These are phyloP conservation scores for Cryptocheilus praepositus DNA, from an alignment of 2,888 invertebrate genomes.

Conservation along the genomic window DNA sequence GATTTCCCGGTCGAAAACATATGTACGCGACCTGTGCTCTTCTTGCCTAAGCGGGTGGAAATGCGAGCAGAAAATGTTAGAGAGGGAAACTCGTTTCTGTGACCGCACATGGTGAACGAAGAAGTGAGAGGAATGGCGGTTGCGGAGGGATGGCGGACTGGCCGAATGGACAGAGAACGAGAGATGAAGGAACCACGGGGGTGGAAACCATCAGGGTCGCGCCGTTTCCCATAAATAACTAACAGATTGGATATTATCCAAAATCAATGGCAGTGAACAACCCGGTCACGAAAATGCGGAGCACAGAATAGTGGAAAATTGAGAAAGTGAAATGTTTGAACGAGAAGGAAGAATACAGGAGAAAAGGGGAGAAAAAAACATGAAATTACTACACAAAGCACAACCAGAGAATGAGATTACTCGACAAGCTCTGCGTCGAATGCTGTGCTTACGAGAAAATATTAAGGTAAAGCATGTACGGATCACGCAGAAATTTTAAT, in stretches of 20 bases:
- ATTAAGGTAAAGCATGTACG: too few species aligned
- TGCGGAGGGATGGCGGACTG: neutral
- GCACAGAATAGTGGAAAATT: too few species aligned
- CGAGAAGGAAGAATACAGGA: too few species aligned
- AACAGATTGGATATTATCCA: slow-evolving; percentile 53
- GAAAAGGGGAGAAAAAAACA: too few species aligned
- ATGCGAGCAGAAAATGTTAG: neutral
- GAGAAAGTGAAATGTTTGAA: too few species aligned
- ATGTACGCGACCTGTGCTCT: neutral
- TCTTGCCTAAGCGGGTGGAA: neutral
- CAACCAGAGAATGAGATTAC: too few species aligned
- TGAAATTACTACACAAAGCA: too few species aligned
- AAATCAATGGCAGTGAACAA: slow-evolving; percentile 43
- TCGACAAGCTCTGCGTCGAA: too few species aligned
- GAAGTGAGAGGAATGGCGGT: neutral
- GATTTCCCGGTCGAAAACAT: slow-evolving; percentile 30
- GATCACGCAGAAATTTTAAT: too few species aligned
- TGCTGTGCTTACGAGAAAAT: too few species aligned
- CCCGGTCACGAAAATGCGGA: slow-evolving; percentile 35
- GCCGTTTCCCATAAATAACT: slow-evolving; percentile 43
- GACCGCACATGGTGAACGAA: too few species aligned
- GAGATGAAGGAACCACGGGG: neutral
- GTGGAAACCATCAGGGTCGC: neutral
- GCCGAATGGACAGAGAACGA: slow-evolving; percentile 3
- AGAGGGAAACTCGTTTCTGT: neutral